Base-by-base conservation (phyloP, 2,797 vertebrate species). In the Leucoraja ocellata region DNA sequence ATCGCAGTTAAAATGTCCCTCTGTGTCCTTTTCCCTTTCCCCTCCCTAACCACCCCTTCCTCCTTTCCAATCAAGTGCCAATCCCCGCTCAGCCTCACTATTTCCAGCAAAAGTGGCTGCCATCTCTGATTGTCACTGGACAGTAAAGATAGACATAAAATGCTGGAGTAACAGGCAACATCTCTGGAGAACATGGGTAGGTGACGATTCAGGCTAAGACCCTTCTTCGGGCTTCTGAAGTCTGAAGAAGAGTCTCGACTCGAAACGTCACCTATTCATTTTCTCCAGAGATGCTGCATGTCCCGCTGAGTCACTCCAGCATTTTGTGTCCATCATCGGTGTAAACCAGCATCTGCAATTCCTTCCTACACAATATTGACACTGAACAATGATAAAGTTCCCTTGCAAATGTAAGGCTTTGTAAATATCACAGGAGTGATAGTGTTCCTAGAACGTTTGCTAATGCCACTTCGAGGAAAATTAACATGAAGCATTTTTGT, bases 391-490 rank as follows among this genome's bases (percentile, higher is more conserved):
- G 68, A 83, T 21, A 23, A 25, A 58, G 16, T 28, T 71, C 63
- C 65, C 16, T 9, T 9, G 32, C 18, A 91, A 9, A 9, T 23
- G 71, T 18, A 68, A 46, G 54, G 63, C 11, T 68, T 11, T 21
- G 86, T 71, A 68, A 91, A 91, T n/a, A 91, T 91, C 61, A 10
- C 54, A 28, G 36, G 54, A 84, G 61, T 23, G 84, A 88, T 65
- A 32, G 36, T 16, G 16, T 91, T 65, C 86, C 3, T 91, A 36
- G 86, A 91, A 91, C 71, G 65, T 63, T 39, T 39, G 71, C 10
- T 23, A 7, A 39, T 28, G n/a, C 65, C 63, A 32, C 25, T 91
- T 91, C 86, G 21, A 68, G 63, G 63, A 71, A 91, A 16, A 18
- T 21, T 0, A 39, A 71, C n/a, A 90, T 36, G 32, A 36, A 90